Evolutionary conservation across 2,888 invertebrate species (phyloP), one percentile per base, ranked within the genome.

Genomic region (Lingula anatina): DNA sequence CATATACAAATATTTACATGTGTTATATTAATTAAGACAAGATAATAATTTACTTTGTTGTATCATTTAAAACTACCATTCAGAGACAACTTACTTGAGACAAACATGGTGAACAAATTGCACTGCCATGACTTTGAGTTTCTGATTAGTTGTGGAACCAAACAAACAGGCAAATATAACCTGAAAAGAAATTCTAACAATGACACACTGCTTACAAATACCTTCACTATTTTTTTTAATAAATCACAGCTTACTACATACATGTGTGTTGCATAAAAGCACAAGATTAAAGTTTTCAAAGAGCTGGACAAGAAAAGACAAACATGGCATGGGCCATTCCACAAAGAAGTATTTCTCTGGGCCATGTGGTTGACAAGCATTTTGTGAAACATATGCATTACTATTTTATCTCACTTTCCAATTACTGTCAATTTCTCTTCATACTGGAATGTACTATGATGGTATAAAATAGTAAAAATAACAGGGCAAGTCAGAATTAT

Each of bases 91-190:
- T 83, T 79, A 90, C 90, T 86, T 84, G 71, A 85, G 83, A 41
- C 91, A 85, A 42, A 92, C 83, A 65, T 89, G 88, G 50, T 86
- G 83, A 12, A 89, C 83, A 77, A 89, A 91, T 74, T 88, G 87
- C 15, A 94, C 79, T 0, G 90, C 87, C 75, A 88, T 80, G 5
- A 85, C 85, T 62, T 90, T 88, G 51, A 94, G 82, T 61, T 90
- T 86, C 0, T 86, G 82, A 77, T 91, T 92, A 0, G 90, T 89
- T 63, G 87, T 87, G 3, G 82, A 82, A 26, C 90, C 91, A 74
- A 88, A 91, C 12, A 94, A 78, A 2, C 90, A 87, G 62, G 92
- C 90, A 76, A 92, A 93, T 46, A 92, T 85, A 36, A 90, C 84
- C 87, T 85, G 76, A 38, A 56, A 56, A 39, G 20, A 23, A 45